phyloP scores from a whole-genome alignment of 2,113 vertebrate species.

The Hirundichthys speculiger region DNA sequence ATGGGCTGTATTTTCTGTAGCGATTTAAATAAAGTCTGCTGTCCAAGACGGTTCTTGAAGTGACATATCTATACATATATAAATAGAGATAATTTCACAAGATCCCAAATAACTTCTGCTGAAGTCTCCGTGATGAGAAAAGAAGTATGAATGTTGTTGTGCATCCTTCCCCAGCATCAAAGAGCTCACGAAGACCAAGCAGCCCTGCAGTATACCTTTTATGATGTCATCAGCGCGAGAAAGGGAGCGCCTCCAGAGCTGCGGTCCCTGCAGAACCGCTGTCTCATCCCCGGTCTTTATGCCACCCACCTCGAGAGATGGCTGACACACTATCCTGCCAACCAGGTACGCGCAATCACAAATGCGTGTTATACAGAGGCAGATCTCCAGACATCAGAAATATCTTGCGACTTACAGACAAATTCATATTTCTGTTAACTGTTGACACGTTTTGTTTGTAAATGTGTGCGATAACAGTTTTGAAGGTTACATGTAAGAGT shows the following conservation, averaged over 20 bases:
- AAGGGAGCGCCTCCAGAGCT: slow-evolving; percentile 85
- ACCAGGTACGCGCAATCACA: slow-evolving; percentile 82
- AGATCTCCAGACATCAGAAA: neutral
- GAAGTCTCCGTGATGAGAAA: no score
- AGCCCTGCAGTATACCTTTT: slow-evolving; percentile 92
- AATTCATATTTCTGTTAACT: no score
- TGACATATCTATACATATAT: no score
- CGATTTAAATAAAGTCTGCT: no score
- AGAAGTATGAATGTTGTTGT: no score
- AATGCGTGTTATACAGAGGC: neutral
- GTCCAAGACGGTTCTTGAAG: no score
- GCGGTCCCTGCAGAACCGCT: slow-evolving; percentile 90
- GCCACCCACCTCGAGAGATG: slow-evolving; percentile 92
- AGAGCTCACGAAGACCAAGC: slow-evolving; percentile 90
- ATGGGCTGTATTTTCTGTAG: slow-evolving; percentile 6
- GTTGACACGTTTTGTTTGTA: no score
- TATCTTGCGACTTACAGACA: neutral
- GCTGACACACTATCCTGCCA: slow-evolving; percentile 90
- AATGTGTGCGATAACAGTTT: no score
- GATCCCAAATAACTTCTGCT: no score
- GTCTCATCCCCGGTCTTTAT: slow-evolving; percentile 92
- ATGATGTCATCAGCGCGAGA: slow-evolving; percentile 92
- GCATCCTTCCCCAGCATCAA: slow-evolving; percentile 84
- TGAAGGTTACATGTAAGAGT: no score
- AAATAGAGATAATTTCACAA: no score